Base-by-base conservation (phyloP, 2,797 vertebrate species). In the Anolis apletophallus region DNA sequence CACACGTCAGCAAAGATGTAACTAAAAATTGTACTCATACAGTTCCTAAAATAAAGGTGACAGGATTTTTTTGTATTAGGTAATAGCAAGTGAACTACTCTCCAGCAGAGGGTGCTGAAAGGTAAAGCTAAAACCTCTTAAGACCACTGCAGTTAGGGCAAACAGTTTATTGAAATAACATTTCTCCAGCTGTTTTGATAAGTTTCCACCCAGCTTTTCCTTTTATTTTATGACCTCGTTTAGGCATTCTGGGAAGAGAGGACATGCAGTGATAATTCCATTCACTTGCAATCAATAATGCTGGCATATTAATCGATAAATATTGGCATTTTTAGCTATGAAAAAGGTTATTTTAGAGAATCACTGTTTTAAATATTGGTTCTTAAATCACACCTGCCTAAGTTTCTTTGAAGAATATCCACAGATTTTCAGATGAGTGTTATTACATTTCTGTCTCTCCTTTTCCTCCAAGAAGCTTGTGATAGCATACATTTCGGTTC, bases 101-200 rank as follows among this genome's bases (percentile, higher is more conserved):
- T 59, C 90, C 94, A 92, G 91, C 55, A 94, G 94, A 92, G 94
- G 93, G 94, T 88, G 83, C 91, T 50, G 85, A 34, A 29, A 85
- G 83, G 80, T 87, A 85, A 92, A 79, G 2, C 57, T 89, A 69
- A 0, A 71, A n/a, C n/a, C 1, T 34, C 3, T 0, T 3, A 0
- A 0, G 23, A 21, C 19, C 7, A 36, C 61, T 3, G 8, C 29
- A 80, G 2, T 10, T 69, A 40, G 80, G 12, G 55, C 6, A 50
- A 64, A 72, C 55, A 19, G 10, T n/a, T 59, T 0, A 2, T 3
- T 6, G 64, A 1, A 34, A 13, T 40, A 19, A 68, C 0, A 32
- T 19, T 40, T 68, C 26, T 10, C 36, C 52, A 9, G 40, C 67
- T 59, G 54, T 57, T 75, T 82, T 83, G 5, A 40, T 29, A 7